Conservation (phyloP, 2,113 vertebrate genomes). For the Otolemur garnettii region DNA sequence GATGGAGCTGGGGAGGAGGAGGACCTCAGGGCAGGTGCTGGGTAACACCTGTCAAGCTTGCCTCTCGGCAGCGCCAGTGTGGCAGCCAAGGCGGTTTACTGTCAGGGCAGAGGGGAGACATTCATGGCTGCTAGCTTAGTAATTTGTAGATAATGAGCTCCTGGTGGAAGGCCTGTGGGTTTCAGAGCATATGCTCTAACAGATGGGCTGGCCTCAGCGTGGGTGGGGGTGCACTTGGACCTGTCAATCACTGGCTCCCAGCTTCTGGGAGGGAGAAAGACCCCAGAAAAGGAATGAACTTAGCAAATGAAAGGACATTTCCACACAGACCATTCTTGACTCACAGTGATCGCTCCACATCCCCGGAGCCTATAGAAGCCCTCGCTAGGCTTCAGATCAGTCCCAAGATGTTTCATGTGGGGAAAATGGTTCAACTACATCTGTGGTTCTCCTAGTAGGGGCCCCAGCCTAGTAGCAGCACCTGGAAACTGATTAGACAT, state of each 20-base stretch:
- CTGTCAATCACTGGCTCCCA: slow-evolving; percentile 19
- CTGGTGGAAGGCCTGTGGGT: slow-evolving; percentile 42
- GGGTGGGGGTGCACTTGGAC: slow-evolving; percentile 4
- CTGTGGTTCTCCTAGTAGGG: background rate
- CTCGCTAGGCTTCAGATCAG: background rate
- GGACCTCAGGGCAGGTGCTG: background rate
- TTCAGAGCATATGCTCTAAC: slow-evolving; percentile 35
- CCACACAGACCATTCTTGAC: background rate
- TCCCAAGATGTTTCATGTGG: background rate
- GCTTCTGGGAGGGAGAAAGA: background rate
- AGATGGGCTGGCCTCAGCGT: slow-evolving; percentile 39
- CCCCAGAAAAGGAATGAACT: background rate
- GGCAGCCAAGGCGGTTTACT: background rate
- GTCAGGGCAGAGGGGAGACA: background rate
- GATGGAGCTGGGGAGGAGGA: accelerated
- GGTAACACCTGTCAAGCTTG: slow-evolving; percentile 8
- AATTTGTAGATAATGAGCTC: slow-evolving; percentile 30
- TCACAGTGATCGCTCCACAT: background rate
- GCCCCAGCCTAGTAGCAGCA: too few relatives aligned
- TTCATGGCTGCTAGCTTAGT: background rate
- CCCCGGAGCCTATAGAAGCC: background rate
- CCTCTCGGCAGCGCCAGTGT: background rate
- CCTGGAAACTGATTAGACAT: background rate
- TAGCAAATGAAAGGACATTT: background rate
- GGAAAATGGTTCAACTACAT: background rate